Evolutionary conservation across 2,113 vertebrate species (phyloP), one percentile per base, ranked within the genome.

Genomic region (Poeciliopsis retropinna): DNA sequence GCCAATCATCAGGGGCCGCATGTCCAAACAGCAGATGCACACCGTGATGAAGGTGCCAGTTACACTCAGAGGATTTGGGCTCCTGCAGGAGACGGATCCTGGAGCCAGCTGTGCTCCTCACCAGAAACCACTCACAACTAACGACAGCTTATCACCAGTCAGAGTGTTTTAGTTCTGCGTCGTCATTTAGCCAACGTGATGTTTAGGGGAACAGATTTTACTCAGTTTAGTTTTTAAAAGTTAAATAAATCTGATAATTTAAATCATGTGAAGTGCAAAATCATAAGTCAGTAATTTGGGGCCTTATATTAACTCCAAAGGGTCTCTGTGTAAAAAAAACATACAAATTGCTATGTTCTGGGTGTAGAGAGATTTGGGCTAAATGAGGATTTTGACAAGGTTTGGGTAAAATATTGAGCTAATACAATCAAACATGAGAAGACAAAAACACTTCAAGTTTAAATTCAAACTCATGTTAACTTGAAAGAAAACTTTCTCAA

Each of bases 41-140:
- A 60, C 8, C 51, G n/a, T 15, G 71, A 72, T 75, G 71, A 65
- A 51, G 39, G 10, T 67, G 73, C 28, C 70, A 67, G 63, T 37
- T 57, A 72, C 28, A 39, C 39, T 64, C 68, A 80, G 71, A 78
- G 80, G 70, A 72, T 72, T 65, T 25, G 62, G 67, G 51, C 51
- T 57, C 51, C 22, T 57, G n/a, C 10, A n/a, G 17, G 51, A 66
- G 76, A 66, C 32, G 60, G 60, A 47, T 47, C 76, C 39, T 44
- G n/a, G 30, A 57, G 62, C 68, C 80, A 7, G 65, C 71, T 70
- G 73, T 28, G 82, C 62, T 72, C 60, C 47, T 30, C 79, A 10
- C 51, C 70, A 65, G 1, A 29, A 54, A 15, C 14, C 41, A 25
- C 51, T 39, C 66, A 62, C 67, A 41, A 72, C 12, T 60, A 4